Evolutionary conservation across 2,797 vertebrate species (phyloP).

Genomic region (Anas acuta): DNA sequence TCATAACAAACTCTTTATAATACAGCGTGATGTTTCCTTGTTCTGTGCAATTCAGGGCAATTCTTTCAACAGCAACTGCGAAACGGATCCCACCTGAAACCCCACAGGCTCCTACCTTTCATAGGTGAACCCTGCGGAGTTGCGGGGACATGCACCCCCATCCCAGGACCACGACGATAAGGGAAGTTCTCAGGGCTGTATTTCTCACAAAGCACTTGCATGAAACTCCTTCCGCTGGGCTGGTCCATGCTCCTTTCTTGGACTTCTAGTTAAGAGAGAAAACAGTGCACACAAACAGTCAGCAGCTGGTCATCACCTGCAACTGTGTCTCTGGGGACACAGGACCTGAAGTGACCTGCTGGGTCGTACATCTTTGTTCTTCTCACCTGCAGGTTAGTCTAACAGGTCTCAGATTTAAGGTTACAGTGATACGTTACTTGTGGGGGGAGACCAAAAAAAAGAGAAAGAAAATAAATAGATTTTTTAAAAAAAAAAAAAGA

Average conservation of each 20-base stretch:
- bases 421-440: not conserved
- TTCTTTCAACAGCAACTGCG: not conserved
- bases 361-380: not conserved
- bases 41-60: not conserved
- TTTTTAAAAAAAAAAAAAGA: no score
- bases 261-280: conserved; percentile 60
- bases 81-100: not conserved
- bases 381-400: not conserved
- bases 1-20: not conserved
- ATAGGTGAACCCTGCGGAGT: conserved; percentile 92
- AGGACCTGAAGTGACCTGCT: not conserved
- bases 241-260: conserved; percentile 85
- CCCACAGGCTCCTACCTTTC: conserved; percentile 84
- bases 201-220: conserved; percentile 95
- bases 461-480: not conserved
- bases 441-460: not conserved
- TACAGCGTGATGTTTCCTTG: not conserved
- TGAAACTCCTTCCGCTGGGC: conserved; percentile 89
- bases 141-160: conserved; percentile 90
- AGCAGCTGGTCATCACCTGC: not conserved
- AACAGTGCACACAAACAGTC: not conserved
- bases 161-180: conserved; percentile 90
- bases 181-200: conserved; percentile 97
- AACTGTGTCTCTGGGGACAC: not conserved
- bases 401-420: not conserved